These are phyloP conservation scores for Varecia variegata DNA, from an alignment of 2,797 vertebrate genomes.

Conservation along the genomic window DNA sequence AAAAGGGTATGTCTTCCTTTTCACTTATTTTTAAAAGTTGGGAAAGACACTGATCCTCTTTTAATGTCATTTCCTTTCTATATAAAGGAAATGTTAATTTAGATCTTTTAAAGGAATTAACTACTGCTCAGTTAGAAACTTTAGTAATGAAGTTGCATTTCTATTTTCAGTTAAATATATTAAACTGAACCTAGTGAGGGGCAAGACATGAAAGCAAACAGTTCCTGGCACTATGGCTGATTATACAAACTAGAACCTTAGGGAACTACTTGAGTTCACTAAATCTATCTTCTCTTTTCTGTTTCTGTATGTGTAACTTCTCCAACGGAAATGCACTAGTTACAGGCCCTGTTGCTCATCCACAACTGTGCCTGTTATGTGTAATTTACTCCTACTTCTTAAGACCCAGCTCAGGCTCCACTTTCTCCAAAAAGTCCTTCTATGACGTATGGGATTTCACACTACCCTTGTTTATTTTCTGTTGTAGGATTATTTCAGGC, in stretches of 20 bases:
- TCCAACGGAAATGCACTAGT: neutral
- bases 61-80: neutral
- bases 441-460: neutral
- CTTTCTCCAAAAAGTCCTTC: neutral
- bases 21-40: neutral
- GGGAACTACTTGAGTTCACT: neutral
- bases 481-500: neutral
- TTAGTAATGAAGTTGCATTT: neutral
- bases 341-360: neutral
- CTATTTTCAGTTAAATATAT: neutral
- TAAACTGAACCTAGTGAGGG: neutral
- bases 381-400: neutral
- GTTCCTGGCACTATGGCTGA: neutral
- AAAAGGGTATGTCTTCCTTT: neutral
- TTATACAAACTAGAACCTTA: neutral
- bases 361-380: neutral
- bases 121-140: neutral
- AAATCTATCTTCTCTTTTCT: neutral
- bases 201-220: neutral
- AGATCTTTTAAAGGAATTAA: neutral
- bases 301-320: neutral
- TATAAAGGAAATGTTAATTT: neutral
- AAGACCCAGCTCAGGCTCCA: neutral
- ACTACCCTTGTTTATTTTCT: fast-evolving
- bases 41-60: neutral